These are phyloP conservation scores for Nyctereutes procyonoides DNA, from an alignment of 2,113 vertebrate species.

Conservation along the genomic window DNA sequence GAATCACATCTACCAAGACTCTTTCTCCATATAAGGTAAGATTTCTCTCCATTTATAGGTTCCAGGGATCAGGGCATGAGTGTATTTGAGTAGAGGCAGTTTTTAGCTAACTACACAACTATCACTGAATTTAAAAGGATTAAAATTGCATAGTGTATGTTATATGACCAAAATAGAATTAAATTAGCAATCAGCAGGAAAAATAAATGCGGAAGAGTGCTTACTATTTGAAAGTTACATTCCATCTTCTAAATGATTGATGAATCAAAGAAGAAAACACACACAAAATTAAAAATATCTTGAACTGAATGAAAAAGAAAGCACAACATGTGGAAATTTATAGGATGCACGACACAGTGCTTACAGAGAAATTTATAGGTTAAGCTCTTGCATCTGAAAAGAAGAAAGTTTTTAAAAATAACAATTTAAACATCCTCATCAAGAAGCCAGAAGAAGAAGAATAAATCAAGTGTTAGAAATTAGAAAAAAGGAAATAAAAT, in stretches of 20 bases:
- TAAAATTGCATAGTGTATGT: neutral
- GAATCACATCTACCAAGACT: neutral
- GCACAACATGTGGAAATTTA: neutral
- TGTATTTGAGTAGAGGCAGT: neutral
- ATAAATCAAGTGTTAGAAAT: neutral
- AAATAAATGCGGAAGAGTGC: neutral
- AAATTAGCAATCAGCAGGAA: neutral
- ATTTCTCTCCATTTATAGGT: neutral
- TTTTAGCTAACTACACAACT: neutral
- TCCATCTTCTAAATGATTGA: neutral
- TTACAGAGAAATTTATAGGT: neutral
- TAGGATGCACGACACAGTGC: neutral
- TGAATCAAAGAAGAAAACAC: neutral
- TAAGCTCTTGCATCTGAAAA: neutral
- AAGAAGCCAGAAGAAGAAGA: neutral
- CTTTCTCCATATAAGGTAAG: neutral
- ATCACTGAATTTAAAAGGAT: neutral
- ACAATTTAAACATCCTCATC: neutral
- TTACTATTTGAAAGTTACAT: neutral
- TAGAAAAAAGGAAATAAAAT: neutral
- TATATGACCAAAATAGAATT: neutral
- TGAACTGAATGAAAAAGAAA: slow-evolving; percentile 9
- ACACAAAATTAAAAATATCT: neutral
- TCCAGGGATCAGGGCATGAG: neutral
- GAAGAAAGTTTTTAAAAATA: neutral